Evolutionary conservation across 1,140 invertebrate species (phyloP).

Genomic region (Leptinotarsa texana): DNA sequence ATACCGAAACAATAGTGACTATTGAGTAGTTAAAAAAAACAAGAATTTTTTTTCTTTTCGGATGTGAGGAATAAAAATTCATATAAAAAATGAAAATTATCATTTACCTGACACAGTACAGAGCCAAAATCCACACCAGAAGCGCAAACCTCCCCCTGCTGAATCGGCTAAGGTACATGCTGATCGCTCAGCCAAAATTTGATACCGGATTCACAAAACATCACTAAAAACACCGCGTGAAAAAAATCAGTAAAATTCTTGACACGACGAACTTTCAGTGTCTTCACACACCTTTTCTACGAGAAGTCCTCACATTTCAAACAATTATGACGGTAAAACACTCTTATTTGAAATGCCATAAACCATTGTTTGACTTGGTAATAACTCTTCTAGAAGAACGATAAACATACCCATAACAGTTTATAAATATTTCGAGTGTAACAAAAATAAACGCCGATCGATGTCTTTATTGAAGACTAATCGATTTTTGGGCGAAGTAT

Average conservation of each 20-base stretch:
- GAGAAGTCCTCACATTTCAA: constrained; percentile 9
- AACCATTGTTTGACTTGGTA: constrained; percentile 26
- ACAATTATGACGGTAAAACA: constrained; percentile 3
- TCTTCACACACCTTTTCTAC: constrained; percentile 15
- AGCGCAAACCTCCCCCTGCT: constrained; percentile 18
- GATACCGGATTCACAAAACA: constrained; percentile 23
- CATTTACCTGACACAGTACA: constrained; percentile 14
- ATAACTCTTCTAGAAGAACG: constrained; percentile 17
- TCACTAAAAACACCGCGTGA: constrained; percentile 16
- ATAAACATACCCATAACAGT: constrained; percentile 22
- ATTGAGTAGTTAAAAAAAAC: no score
- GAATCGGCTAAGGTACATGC: constrained; percentile 23
- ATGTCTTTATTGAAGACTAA: constrained; percentile 16
- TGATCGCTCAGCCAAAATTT: constrained; percentile 27
- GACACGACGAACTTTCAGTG: neutral
- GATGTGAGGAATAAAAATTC: no score
- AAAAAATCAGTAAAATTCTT: constrained; percentile 7
- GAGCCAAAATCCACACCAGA: constrained; percentile 24
- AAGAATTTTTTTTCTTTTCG: no score
- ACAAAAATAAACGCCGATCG: constrained; percentile 17
- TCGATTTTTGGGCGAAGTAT: constrained; percentile 11
- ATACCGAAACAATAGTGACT: no score
- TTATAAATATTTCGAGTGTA: constrained; percentile 15
- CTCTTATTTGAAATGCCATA: constrained; percentile 19
- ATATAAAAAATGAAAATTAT: no score